These are phyloP conservation scores for Latrodectus geometricus DNA, from an alignment of 1,140 invertebrate genomes.

Conservation along the genomic window DNA sequence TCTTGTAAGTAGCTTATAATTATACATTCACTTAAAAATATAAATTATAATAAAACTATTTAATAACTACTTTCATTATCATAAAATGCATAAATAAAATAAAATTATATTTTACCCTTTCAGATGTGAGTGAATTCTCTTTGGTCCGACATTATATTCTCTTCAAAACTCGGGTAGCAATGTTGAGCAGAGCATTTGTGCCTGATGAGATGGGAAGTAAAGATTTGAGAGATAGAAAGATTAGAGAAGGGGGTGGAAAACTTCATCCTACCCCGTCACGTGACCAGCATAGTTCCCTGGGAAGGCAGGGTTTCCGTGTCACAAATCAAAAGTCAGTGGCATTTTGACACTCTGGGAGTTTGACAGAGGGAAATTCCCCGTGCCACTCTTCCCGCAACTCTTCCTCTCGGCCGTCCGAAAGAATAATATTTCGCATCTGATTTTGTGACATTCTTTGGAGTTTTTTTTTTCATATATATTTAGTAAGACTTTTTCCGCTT, in stretches of 20 bases:
- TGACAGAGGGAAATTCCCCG: not conserved
- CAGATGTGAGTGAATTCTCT: too few species aligned
- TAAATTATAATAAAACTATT: too few species aligned
- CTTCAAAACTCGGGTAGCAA: too few species aligned
- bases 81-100: not conserved
- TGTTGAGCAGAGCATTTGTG: not conserved
- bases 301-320: not conserved
- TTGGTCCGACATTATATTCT: too few species aligned
- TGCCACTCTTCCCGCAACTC: not conserved
- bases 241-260: not conserved
- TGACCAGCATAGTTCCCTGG: not conserved
- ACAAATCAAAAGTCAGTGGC: not conserved
- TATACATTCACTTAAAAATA: too few species aligned
- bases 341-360: not conserved
- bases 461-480: too few species aligned
- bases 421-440: not conserved
- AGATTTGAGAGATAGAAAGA: not conserved
- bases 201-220: not conserved
- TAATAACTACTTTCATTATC: too few species aligned
- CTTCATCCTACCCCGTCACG: not conserved
- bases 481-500: too few species aligned
- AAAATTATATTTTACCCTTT: not conserved
- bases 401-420: not conserved
- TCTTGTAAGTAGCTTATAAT: too few species aligned
- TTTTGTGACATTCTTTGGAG: not conserved